Evolutionary conservation across 2,888 invertebrate genomes (phyloP).

Genomic region (Eudasyphora cyanicolor): DNA sequence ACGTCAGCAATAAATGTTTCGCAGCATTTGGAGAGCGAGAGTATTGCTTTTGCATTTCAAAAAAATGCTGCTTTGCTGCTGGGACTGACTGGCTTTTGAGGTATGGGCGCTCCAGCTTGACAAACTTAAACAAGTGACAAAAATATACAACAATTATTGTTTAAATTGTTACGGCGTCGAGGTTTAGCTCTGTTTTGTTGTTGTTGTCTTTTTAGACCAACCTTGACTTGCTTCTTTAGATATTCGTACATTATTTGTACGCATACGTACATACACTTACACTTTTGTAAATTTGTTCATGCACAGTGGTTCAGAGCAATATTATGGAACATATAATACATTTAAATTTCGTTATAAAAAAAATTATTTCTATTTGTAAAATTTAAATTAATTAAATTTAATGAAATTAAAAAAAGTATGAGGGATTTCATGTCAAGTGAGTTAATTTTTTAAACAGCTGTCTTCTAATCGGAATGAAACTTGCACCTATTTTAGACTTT

Average conservation of each 20-base stretch:
- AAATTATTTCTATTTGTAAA: no score
- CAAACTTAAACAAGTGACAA: constrained; percentile 38
- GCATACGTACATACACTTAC: neutral
- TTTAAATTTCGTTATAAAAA: no score
- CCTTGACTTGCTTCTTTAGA: constrained; percentile 48
- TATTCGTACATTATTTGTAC: neutral
- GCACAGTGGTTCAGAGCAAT: neutral
- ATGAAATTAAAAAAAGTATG: no score
- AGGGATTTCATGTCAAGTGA: no score
- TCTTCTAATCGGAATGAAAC: no score
- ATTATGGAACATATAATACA: no score
- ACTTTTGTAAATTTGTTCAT: neutral
- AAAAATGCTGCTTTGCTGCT: constrained; percentile 45
- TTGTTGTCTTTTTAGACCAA: constrained; percentile 40
- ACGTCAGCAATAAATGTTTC: constrained; percentile 48
- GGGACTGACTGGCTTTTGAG: no score
- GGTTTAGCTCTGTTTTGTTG: constrained; percentile 17
- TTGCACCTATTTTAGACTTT: no score
- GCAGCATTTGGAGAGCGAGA: constrained; percentile 23
- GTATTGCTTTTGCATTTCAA: constrained; percentile 47
- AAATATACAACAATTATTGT: constrained; percentile 33
- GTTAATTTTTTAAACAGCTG: no score
- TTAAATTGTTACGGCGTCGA: constrained; percentile 19
- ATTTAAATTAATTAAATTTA: no score
- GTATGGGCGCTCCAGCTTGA: constrained; percentile 9